Conservation (phyloP, 2,113 vertebrate species). For the Nettapus auritus region DNA sequence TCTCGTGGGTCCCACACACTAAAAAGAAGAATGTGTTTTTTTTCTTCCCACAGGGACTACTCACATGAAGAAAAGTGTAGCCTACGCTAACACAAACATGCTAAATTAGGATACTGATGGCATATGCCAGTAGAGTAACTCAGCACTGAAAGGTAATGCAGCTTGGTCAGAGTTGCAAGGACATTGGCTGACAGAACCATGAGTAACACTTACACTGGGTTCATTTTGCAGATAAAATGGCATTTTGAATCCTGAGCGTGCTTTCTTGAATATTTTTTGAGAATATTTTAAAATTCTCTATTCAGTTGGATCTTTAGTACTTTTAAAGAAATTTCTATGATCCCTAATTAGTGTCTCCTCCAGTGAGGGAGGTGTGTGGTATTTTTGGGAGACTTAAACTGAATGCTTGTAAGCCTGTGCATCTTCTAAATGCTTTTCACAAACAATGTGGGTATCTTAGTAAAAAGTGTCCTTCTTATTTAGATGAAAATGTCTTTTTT, state of each 20-base stretch:
- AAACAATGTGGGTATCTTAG: neutral
- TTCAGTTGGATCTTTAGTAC: neutral
- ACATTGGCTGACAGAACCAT: accelerated
- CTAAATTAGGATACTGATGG: neutral
- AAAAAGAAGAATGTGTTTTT: accelerated
- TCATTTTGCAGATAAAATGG: neutral
- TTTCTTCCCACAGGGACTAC: neutral
- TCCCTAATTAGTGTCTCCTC: neutral
- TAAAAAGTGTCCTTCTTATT: neutral
- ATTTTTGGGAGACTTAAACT: neutral
- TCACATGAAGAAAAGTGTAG: neutral
- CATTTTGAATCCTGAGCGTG: neutral
- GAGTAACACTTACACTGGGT: neutral
- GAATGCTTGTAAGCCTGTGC: neutral
- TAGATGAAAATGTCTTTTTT: neutral
- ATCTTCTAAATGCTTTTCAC: neutral
- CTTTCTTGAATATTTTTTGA: neutral
- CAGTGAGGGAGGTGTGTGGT: accelerated
- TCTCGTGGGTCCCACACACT: neutral
- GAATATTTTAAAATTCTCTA: neutral
- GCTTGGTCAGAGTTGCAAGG: neutral
- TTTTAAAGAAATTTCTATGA: neutral
- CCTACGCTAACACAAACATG: neutral
- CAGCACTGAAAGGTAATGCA: neutral
- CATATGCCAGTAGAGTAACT: neutral